Percentiles rank a stretch among this genome's conserved stretches.
Conservation (phyloP, 2,888 invertebrate species). For the Ornithoptera alexandrae region DNA sequence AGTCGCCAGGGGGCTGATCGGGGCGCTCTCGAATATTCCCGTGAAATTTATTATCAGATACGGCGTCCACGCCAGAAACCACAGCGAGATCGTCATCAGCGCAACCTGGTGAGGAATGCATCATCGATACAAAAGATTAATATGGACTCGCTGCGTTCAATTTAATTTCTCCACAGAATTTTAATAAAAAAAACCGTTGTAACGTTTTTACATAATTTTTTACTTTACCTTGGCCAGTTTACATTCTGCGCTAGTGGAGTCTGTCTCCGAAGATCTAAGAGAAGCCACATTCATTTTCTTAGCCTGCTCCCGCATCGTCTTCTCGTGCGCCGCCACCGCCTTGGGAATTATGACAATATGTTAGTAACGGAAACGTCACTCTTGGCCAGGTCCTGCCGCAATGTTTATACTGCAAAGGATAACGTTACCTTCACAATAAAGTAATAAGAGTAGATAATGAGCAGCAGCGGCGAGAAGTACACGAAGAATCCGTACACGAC, state of each 20-base stretch:
- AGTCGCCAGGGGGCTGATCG: conserved; percentile 88
- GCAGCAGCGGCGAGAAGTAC: conserved; percentile 87
- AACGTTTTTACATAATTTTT: too few species aligned
- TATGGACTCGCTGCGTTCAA: too few species aligned
- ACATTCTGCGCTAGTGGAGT: conserved; percentile 90
- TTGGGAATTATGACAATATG: conserved; percentile 41
- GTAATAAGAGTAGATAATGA: conserved; percentile 93
- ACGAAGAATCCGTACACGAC: conserved; percentile 87
- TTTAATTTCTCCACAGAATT: too few species aligned
- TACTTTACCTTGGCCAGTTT: conserved; percentile 87
- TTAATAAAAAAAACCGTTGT: not conserved
- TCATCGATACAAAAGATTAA: not conserved
- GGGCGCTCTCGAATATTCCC: conserved; percentile 87
- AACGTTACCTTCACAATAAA: conserved; percentile 87
- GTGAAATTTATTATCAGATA: conserved; percentile 90
- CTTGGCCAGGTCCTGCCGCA: too few species aligned
- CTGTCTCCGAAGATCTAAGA: conserved; percentile 87
- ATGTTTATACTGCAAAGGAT: too few species aligned
- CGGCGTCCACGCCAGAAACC: conserved; percentile 96
- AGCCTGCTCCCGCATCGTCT: conserved; percentile 92
- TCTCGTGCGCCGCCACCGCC: conserved; percentile 92
- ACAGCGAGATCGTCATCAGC: conserved; percentile 92
- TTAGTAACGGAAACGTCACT: too few species aligned
- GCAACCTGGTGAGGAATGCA: conserved; percentile 81
- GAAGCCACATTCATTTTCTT: conserved; percentile 97